These are phyloP conservation scores for Pogonus chalceus DNA, from an alignment of 1,140 invertebrate genomes.

Conservation along the genomic window DNA sequence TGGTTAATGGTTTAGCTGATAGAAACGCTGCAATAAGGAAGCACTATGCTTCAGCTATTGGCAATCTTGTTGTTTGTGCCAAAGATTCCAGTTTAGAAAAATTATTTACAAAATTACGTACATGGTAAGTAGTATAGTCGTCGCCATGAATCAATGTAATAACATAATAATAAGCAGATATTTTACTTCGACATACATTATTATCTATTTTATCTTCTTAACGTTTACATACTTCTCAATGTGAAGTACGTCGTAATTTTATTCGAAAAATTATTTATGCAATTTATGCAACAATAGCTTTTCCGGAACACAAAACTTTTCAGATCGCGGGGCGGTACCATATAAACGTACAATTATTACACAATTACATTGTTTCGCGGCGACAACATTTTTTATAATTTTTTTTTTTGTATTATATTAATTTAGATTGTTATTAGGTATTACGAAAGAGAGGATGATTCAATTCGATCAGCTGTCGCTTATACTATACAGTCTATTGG, in stretches of 20 bases:
- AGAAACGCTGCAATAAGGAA: constrained; percentile 73
- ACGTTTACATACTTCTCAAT: no score
- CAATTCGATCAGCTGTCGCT: constrained; percentile 60
- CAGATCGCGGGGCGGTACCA: no score
- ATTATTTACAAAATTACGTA: constrained; percentile 67
- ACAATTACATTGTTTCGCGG: constrained; percentile 40
- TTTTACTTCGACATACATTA: no score
- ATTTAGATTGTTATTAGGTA: constrained; percentile 7
- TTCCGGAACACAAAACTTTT: no score
- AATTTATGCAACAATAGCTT: no score
- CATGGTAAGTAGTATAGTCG: constrained; percentile 56
- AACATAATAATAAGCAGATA: no score
- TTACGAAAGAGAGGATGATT: constrained; percentile 62
- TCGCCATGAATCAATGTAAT: no score
- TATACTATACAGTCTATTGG: constrained; percentile 72
- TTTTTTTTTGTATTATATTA: background rate
- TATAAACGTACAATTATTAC: no score
- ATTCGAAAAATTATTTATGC: no score
- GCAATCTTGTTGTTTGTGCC: constrained; percentile 75
- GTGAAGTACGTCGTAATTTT: no score
- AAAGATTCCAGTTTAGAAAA: constrained; percentile 81
- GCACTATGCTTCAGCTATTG: constrained; percentile 71
- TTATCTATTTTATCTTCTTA: no score
- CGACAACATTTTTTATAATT: constrained; percentile 21
- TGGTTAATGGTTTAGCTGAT: constrained; percentile 72